phyloP scores from a whole-genome alignment of 2,888 invertebrate genomes.

The Pomacea canaliculata region DNA sequence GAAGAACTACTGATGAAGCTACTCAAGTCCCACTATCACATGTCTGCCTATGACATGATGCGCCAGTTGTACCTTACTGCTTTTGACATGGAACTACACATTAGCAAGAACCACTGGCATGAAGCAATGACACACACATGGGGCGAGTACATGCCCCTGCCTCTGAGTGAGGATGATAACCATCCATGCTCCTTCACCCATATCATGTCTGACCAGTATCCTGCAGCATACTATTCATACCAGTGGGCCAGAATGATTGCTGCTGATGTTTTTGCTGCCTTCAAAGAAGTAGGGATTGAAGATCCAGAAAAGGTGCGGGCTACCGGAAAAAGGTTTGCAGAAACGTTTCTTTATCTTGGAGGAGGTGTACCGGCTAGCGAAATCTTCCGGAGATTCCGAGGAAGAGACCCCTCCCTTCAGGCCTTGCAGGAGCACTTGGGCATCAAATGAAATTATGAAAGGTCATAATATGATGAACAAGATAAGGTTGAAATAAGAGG shows the following conservation, averaged over 20 bases:
- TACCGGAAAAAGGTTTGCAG: conserved; percentile 75
- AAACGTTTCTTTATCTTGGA: conserved; percentile 86
- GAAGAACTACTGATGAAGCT: conserved; percentile 74
- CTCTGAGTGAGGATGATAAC: conserved; percentile 82
- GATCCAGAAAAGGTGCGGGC: conserved; percentile 52
- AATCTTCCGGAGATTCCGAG: conserved; percentile 90
- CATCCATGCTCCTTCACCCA: conserved; percentile 88
- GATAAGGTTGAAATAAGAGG: too few relatives aligned
- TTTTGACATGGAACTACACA: conserved; percentile 86
- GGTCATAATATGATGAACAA: too few relatives aligned
- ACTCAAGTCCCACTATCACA: conserved; percentile 8
- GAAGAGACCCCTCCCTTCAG: conserved; percentile 86
- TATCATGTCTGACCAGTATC: conserved; percentile 87
- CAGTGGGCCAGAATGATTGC: conserved; percentile 90
- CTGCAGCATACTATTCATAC: conserved; percentile 86
- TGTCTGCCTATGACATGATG: conserved; percentile 77
- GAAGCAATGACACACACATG: conserved; percentile 83
- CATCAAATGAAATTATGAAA: conserved; percentile 24
- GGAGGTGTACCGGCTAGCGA: conserved; percentile 86
- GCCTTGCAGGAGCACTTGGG: conserved; percentile 40
- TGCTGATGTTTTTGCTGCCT: conserved; percentile 89
- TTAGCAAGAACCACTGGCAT: conserved; percentile 84
- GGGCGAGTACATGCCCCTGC: conserved; percentile 84
- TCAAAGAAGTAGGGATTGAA: conserved; percentile 77
- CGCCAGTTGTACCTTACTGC: conserved; percentile 84